phyloP scores from a whole-genome alignment of 2,797 vertebrate genomes.

The Thunnus albacares region DNA sequence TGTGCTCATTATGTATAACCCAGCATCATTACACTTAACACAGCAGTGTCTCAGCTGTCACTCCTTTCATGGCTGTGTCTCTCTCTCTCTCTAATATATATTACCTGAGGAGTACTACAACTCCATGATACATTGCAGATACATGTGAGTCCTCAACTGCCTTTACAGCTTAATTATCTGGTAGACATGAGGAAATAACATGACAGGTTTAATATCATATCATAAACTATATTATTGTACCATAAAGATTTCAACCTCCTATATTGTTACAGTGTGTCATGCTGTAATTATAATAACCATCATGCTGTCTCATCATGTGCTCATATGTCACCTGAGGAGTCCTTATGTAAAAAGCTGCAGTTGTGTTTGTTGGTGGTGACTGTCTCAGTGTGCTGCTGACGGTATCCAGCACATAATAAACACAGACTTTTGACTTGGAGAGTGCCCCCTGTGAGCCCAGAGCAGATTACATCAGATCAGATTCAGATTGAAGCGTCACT shows the following conservation, averaged over 20 bases:
- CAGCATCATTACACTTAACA: conserved; percentile 2
- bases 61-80: too few species aligned
- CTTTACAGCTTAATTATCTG: not conserved
- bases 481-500: not conserved
- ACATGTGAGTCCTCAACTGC: not conserved
- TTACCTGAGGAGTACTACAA: too few species aligned
- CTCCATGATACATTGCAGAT: too few species aligned
- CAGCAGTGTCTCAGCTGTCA: not conserved
- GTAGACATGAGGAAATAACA: not conserved
- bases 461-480: not conserved
- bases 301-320: not conserved
- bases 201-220: not conserved
- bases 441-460: not conserved
- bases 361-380: not conserved
- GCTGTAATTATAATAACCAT: not conserved
- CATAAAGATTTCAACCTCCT: not conserved
- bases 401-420: not conserved
- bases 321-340: not conserved
- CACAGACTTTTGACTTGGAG: too few species aligned
- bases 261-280: not conserved
- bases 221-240: not conserved
- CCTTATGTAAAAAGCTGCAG: not conserved
- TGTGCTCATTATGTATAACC: not conserved
- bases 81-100: too few species aligned
- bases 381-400: not conserved